Conservation (phyloP, 1,140 invertebrate genomes). For the Lutraria rhynchaena region DNA sequence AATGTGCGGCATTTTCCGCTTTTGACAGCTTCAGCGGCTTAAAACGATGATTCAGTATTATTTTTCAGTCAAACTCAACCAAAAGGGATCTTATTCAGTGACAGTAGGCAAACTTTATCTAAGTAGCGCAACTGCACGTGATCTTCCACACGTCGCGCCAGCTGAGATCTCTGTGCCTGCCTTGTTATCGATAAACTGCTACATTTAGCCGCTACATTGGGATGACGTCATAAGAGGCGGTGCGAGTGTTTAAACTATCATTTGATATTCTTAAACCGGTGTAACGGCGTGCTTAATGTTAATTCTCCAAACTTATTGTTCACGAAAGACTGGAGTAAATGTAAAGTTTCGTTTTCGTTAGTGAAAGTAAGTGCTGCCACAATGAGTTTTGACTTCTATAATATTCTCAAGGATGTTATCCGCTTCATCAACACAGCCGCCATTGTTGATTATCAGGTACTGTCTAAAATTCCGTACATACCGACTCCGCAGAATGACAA, state of each 20-base stretch:
- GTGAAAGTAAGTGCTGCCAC: slow-evolving; percentile 16
- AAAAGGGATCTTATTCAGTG: no score
- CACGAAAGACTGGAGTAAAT: neutral
- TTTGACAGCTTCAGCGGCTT: no score
- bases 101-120: no score
- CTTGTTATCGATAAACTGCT: no score
- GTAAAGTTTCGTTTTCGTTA: neutral
- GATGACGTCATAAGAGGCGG: slow-evolving; percentile 23
- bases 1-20: no score
- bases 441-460: neutral
- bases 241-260: neutral
- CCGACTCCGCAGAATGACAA: slow-evolving; percentile 11
- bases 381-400: slow-evolving; percentile 20
- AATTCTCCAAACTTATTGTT: neutral
- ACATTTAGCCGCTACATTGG: no score
- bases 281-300: slow-evolving; percentile 39
- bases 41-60: no score
- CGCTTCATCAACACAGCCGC: slow-evolving; percentile 17
- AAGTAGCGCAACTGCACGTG: no score
- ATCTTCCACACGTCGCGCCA: no score
- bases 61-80: no score
- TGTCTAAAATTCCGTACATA: slow-evolving; percentile 6
- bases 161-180: no score
- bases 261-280: slow-evolving; percentile 12
- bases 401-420: slow-evolving; percentile 3